Evolutionary conservation across 2,888 invertebrate genomes (phyloP), one percentile per base, ranked within the genome.

Genomic region (Apotomis capreana): DNA sequence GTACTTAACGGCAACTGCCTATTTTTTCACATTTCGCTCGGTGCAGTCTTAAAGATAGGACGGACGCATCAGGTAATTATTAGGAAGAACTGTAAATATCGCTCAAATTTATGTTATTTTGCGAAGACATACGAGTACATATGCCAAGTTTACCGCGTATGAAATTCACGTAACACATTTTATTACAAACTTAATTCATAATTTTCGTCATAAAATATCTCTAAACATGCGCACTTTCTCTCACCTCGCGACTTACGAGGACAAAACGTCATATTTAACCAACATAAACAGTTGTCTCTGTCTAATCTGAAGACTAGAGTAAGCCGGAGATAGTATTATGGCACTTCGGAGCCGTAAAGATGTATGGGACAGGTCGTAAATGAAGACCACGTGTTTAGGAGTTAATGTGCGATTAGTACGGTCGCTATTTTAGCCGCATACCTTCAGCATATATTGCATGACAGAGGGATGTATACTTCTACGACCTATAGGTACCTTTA

Each of bases 361-460:
- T 26, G 51, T 62, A 62, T 51, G 61, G 49, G 61, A 62, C 61
- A 36, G 40, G 44, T 65, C 64, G 64, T 65, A 55, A 65, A 55
- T n/a, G 44, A 5, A 9, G 57, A 44, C 64, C 64, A 65, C 64
- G 64, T 65, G 63, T 63, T 63, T 8, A 9, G n/a, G 36, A 62
- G 51, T 62, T 62, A n/a, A 26, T 49, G 46, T 26, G 36, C 36
- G n/a, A 61, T 49, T 49, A 26, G n/a, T 26, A 12, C 51, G 46
- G 57, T 57, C n/a, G 49, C 61, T 49, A 51, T 62, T 62, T 62
- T 51, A 15, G 12, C 40, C 49, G 49, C 49, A 49, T 10, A 8
- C 8, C 4, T 51, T n/a, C n/a, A 46, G 12, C 44, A 5, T 44
- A 58, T 37, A 37, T 36, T 3, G 37, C n/a, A n/a, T 58, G 40